phyloP scores from a whole-genome alignment of 2,888 invertebrate genomes.

The Andrena praecox region DNA sequence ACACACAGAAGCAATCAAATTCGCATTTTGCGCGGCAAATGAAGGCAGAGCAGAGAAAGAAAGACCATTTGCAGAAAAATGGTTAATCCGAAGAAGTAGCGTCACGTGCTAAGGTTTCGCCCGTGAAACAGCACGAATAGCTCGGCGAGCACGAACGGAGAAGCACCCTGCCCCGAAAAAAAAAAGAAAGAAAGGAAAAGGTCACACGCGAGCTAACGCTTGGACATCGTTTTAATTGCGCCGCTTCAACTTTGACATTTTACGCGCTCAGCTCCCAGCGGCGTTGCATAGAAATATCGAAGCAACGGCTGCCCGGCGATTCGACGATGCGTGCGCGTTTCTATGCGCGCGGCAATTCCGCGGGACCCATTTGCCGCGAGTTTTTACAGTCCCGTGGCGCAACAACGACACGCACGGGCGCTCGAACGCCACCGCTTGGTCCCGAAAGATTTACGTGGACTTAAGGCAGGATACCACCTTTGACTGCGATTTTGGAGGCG shows the following conservation, averaged over 20 bases:
- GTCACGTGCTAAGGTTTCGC: conserved; percentile 1
- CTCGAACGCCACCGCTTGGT: neutral
- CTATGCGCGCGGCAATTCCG: neutral
- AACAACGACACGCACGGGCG: conserved; percentile 1
- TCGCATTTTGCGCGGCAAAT: neutral
- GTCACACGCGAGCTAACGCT: neutral
- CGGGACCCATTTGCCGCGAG: neutral
- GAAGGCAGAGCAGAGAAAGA: neutral
- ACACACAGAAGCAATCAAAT: neutral
- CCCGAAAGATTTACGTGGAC: conserved; percentile 37
- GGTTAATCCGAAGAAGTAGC: neutral
- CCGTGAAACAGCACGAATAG: neutral
- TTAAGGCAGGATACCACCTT: too few relatives aligned
- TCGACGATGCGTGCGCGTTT: neutral
- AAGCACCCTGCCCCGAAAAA: neutral
- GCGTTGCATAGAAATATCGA: conserved; percentile 7
- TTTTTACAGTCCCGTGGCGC: conserved; percentile 6
- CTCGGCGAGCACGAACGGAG: neutral
- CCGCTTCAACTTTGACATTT: conserved; percentile 26
- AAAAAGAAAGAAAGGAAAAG: neutral
- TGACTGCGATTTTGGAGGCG: too few relatives aligned
- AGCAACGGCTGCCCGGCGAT: neutral
- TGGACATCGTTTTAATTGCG: conserved; percentile 20
- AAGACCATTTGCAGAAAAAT: neutral
- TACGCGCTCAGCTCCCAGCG: neutral